Evolutionary conservation across 2,888 invertebrate species (phyloP), one percentile per base, ranked within the genome.

Genomic region (Drosophila rubida): DNA sequence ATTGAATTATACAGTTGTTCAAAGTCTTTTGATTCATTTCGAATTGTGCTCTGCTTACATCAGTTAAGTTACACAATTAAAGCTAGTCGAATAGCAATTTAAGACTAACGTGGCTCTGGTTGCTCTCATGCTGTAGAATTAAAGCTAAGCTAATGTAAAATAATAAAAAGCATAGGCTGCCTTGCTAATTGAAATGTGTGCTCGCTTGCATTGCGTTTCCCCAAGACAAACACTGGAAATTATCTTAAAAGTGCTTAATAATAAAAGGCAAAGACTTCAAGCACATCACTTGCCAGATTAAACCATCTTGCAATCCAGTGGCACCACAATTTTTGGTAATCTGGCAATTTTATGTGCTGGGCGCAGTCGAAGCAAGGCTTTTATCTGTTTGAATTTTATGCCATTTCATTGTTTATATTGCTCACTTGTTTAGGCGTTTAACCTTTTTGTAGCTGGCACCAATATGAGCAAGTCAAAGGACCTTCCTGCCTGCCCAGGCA

Each of bases 341-440:
- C 69, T 39, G 19, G 11, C 44, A 55, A 61, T 54, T 53, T 46
- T 25, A 50, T 37, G 37, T 60, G 66, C 1, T 58, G 46, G 46
- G 37, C 19, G 60, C 71, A 14, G 11, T 37, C 14, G 14, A 45
- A 9, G 39, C 32, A 32, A 11, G 49, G 51, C 67, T 65, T 65
- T 84, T 77, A 80, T 80, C 65, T 71, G 66, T 63, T 74, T 80
- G 80, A 57, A 73, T 78, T 81, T 71, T 62, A 75, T 78, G 80
- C 64, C 69, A 75, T 62, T 68, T 74, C 64, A 80, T 67, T 77
- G 87, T 77, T 83, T 74, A 74, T 80, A 86, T 80, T 86, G 80
- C 87, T 83, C 80, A 83, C 77, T 80, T 80, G 87, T 65, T 83
- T 63, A 59, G 80, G 64, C 84, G 58, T 63, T 80, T 80, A 81